A percentile compares a stretch with the other conserved stretches of the same genome.
These are phyloP conservation scores for Vireo griseus DNA, from an alignment of 2,797 vertebrate genomes.

Conservation along the genomic window DNA sequence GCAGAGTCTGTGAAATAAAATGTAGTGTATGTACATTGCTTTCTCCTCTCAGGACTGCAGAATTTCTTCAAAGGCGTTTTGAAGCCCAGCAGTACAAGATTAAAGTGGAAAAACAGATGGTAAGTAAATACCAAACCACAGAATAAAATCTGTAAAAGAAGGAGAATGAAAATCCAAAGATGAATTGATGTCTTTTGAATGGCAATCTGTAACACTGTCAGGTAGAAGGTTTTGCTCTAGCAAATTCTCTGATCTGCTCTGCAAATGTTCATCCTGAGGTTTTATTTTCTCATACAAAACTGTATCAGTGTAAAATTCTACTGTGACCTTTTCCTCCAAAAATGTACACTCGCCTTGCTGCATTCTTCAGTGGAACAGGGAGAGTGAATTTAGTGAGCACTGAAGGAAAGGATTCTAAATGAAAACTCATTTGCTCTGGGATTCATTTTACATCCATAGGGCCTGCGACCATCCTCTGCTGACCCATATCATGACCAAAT, in stretches of 20 bases:
- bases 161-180: background rate
- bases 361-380: background rate
- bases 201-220: background rate
- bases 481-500: slow-evolving; percentile 59
- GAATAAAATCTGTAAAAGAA: background rate
- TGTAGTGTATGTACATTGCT: background rate
- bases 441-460: slow-evolving; percentile 69
- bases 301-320: background rate
- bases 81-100: slow-evolving; percentile 89
- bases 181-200: background rate
- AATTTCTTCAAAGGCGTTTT: slow-evolving; percentile 85
- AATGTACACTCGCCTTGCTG: background rate
- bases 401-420: background rate
- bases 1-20: background rate
- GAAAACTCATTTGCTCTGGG: background rate
- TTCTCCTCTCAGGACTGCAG: slow-evolving; percentile 76
- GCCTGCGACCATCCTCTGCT: slow-evolving; percentile 84
- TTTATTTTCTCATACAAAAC: background rate
- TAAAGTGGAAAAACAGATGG: slow-evolving; percentile 92
- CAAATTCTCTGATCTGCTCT: background rate
- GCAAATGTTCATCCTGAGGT: background rate
- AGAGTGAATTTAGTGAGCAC: background rate
- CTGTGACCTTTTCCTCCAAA: background rate
- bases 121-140: slow-evolving; percentile 60
- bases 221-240: background rate